Conservation (phyloP, 2,888 invertebrate species). For the Stenotaenia linearis region DNA sequence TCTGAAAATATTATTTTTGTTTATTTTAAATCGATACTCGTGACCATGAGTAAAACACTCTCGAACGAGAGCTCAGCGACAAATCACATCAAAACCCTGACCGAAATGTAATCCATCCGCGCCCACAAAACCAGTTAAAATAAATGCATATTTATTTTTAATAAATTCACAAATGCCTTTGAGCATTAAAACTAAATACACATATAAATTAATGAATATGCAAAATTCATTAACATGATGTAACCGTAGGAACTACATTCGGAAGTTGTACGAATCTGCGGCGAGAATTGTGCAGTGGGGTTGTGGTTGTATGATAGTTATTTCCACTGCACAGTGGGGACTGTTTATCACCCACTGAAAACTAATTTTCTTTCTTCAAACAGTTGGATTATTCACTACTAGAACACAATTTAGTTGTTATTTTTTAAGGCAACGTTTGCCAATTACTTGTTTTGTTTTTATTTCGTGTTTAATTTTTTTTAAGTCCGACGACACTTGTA, state of each 20-base stretch:
- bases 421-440: neutral
- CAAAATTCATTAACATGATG: neutral
- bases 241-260: neutral
- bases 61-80: neutral
- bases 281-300: constrained; percentile 10
- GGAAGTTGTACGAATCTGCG: constrained; percentile 1
- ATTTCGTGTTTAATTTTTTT: constrained; percentile 12
- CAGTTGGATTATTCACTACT: constrained; percentile 24
- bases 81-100: neutral
- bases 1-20: no score
- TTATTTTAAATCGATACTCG: neutral
- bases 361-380: constrained; percentile 22
- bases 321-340: constrained; percentile 15
- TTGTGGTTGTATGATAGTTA: constrained; percentile 3
- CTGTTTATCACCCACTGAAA: constrained; percentile 20
- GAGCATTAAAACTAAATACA: neutral
- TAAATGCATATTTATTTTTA: neutral
- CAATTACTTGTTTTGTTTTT: constrained; percentile 12
- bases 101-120: neutral
- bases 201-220: neutral
- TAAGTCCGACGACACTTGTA: constrained; percentile 16
- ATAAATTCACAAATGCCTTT: neutral
- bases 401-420: neutral
- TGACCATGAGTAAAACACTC: constrained; percentile 3
- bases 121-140: neutral